These are phyloP conservation scores for Meghimatium bilineatum DNA, from an alignment of 2,888 invertebrate species.

Conservation along the genomic window DNA sequence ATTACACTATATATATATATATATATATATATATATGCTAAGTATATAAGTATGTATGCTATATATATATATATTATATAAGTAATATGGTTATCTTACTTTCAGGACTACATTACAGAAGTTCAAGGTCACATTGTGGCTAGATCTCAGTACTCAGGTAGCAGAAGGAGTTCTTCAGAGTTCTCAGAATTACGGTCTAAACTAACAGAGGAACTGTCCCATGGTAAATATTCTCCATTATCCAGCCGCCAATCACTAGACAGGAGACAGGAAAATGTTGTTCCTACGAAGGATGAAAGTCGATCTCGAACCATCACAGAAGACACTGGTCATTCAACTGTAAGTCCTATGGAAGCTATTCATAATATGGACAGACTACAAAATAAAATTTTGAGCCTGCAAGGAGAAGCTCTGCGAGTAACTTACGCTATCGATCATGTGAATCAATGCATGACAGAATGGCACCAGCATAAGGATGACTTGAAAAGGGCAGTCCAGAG, in stretches of 20 bases:
- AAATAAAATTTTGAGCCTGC: slow-evolving; percentile 54
- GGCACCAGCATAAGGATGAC: slow-evolving; percentile 57
- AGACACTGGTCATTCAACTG: not conserved
- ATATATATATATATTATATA: no score
- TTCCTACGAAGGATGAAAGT: not conserved
- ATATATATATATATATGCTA: no score
- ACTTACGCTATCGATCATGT: slow-evolving; percentile 57
- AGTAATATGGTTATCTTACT: not conserved
- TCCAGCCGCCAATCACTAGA: not conserved
- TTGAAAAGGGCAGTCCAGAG: slow-evolving; percentile 56
- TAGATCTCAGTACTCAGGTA: not conserved
- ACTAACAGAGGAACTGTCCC: not conserved
- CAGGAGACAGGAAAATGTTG: not conserved
- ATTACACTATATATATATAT: no score
- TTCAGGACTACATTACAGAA: slow-evolving; percentile 48
- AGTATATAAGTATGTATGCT: no score
- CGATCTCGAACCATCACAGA: not conserved
- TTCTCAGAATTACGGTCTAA: not conserved
- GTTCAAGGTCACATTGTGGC: slow-evolving; percentile 48
- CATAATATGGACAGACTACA: slow-evolving; percentile 45
- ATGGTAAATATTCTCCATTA: slow-evolving; percentile 7
- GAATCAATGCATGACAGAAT: slow-evolving; percentile 55
- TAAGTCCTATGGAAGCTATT: slow-evolving; percentile 37
- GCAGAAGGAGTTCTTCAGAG: slow-evolving; percentile 18
- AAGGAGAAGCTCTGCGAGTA: slow-evolving; percentile 54